phyloP scores from a whole-genome alignment of 2,797 vertebrate genomes.

The Myotis myotis region DNA sequence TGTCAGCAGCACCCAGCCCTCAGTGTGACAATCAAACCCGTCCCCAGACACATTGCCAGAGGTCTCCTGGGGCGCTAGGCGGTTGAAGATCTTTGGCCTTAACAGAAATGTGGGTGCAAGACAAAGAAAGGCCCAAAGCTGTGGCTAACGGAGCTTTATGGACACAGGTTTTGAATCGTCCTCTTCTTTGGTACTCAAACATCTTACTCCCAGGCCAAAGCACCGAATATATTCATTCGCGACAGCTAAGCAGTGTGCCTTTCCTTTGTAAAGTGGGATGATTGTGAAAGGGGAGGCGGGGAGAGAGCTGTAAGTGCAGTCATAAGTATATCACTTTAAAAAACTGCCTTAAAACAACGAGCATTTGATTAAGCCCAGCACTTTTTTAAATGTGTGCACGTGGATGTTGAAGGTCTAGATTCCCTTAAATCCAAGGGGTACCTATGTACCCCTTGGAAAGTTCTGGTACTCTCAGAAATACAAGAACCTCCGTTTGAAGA shows the following conservation, averaged over 20 bases:
- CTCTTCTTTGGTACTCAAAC: background rate
- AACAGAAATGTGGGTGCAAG: background rate
- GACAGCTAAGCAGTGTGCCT: background rate
- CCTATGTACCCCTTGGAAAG: background rate
- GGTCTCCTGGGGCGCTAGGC: background rate
- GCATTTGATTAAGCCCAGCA: background rate
- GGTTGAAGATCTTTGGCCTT: background rate
- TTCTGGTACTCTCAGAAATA: background rate
- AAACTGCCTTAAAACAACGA: background rate
- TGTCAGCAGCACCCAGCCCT: background rate
- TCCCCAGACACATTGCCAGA: background rate
- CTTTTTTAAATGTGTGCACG: background rate
- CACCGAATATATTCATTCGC: background rate
- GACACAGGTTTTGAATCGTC: background rate
- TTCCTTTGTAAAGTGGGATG: background rate
- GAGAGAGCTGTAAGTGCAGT: background rate
- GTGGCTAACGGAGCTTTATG: background rate
- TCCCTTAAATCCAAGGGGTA: background rate
- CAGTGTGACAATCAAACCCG: background rate
- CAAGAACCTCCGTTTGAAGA: background rate
- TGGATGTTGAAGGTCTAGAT: background rate
- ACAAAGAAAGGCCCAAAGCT: background rate
- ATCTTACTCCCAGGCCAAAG: background rate
- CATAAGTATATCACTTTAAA: background rate
- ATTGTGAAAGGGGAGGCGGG: background rate